phyloP scores from a whole-genome alignment of 2,888 invertebrate genomes.

The Lasius platythorax region DNA sequence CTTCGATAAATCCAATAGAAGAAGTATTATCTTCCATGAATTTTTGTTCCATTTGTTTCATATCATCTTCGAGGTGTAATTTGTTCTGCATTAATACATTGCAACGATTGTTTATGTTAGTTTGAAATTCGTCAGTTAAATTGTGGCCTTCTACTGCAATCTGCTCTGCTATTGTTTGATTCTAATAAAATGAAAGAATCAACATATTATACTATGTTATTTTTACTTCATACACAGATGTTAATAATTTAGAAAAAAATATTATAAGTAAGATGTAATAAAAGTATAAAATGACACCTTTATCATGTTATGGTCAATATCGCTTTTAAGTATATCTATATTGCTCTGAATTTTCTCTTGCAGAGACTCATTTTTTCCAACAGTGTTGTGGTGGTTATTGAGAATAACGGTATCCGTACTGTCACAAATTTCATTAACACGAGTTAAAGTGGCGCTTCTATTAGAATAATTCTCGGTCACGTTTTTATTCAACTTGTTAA shows the following conservation, averaged over 20 bases:
- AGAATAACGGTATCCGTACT: conserved; percentile 64
- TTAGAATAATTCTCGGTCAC: conserved; percentile 65
- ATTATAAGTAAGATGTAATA: background rate
- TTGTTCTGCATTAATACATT: conserved; percentile 72
- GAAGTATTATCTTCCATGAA: conserved; percentile 72
- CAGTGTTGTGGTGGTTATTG: conserved; percentile 60
- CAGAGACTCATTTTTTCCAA: conserved; percentile 66
- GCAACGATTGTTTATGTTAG: conserved; percentile 70
- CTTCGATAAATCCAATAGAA: conserved; percentile 72
- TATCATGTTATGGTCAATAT: conserved; percentile 69
- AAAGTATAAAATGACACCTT: conserved; percentile 70
- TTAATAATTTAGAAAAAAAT: background rate
- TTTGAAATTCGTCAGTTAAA: conserved; percentile 76
- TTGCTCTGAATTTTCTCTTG: conserved; percentile 72
- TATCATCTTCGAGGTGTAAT: conserved; percentile 68
- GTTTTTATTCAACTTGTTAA: conserved; percentile 68
- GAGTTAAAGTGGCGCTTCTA: conserved; percentile 68
- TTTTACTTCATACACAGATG: background rate
- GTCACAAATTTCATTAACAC: conserved; percentile 64
- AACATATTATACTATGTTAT: background rate
- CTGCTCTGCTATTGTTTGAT: conserved; percentile 72
- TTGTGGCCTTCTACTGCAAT: conserved; percentile 69
- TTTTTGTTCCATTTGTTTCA: conserved; percentile 71
- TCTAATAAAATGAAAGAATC: conserved; percentile 62
- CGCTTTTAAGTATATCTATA: conserved; percentile 70